Percentiles rank a stretch among this genome's conserved stretches.
Evolutionary conservation across 2,888 invertebrate species (phyloP).

Genomic region (Mesochorus sp.): DNA sequence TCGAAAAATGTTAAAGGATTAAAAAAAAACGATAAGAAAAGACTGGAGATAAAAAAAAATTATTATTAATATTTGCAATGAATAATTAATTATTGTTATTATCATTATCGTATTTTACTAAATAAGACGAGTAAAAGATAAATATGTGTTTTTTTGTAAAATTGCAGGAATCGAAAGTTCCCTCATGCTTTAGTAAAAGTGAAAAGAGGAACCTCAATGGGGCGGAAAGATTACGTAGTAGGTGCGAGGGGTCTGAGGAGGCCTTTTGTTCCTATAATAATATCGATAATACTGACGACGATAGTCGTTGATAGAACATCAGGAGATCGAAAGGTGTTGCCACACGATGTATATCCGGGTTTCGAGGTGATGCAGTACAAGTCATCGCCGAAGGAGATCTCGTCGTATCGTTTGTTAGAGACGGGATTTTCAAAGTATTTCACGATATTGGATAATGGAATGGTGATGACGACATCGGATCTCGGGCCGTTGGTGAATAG

Average conservation of each 20-base stretch:
- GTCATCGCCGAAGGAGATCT: slow-evolving; percentile 76
- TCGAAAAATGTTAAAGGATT: too few relatives aligned
- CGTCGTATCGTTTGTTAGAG: slow-evolving; percentile 88
- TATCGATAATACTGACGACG: slow-evolving; percentile 67
- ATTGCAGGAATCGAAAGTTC: slow-evolving; percentile 50
- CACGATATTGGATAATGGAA: slow-evolving; percentile 92
- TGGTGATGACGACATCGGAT: slow-evolving; percentile 95
- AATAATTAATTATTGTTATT: neutral
- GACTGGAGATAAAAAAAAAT: too few relatives aligned
- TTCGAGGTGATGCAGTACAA: slow-evolving; percentile 92
- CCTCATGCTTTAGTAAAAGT: slow-evolving; percentile 78
- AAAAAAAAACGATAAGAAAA: too few relatives aligned
- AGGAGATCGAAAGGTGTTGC: slow-evolving; percentile 85
- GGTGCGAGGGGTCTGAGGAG: slow-evolving; percentile 63
- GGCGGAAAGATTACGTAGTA: slow-evolving; percentile 65
- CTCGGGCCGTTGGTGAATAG: slow-evolving; percentile 91
- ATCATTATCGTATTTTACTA: too few relatives aligned
- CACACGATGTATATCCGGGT: slow-evolving; percentile 95
- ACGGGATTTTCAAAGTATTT: slow-evolving; percentile 93
- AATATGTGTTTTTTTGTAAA: neutral
- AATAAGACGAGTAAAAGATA: neutral
- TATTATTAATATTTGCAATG: neutral
- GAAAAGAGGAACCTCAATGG: slow-evolving; percentile 71
- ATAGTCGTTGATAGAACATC: slow-evolving; percentile 47
- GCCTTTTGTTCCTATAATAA: slow-evolving; percentile 12